Conservation (phyloP, 2,888 invertebrate genomes). For the Plebejus argus region DNA sequence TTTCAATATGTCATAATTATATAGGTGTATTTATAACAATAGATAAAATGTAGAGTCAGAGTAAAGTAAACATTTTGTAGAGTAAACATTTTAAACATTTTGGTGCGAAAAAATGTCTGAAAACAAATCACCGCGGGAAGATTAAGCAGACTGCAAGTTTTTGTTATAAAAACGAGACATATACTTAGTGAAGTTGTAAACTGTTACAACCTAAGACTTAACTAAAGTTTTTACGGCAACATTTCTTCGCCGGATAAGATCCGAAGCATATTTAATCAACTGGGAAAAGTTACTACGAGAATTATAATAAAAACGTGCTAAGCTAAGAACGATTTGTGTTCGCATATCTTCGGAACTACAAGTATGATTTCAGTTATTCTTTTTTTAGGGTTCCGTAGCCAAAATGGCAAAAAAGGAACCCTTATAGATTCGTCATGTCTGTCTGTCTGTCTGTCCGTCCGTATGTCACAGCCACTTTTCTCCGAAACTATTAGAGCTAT, state of each 20-base stretch:
- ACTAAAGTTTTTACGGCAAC: conserved; percentile 2
- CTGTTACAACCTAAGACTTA: not conserved
- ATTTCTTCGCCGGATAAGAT: conserved; percentile 6
- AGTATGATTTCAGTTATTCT: too few relatives aligned
- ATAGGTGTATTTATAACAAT: too few relatives aligned
- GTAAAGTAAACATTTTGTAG: not conserved
- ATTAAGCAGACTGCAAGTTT: not conserved
- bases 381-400: too few relatives aligned
- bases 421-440: too few relatives aligned
- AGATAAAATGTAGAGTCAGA: too few relatives aligned
- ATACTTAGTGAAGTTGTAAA: conserved; percentile 2
- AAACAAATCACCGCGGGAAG: not conserved
- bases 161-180: not conserved
- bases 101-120: not conserved
- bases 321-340: not conserved
- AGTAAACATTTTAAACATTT: not conserved
- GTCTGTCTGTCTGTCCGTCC: too few relatives aligned
- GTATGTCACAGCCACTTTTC: too few relatives aligned
- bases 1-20: too few relatives aligned
- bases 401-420: too few relatives aligned
- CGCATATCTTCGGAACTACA: too few relatives aligned
- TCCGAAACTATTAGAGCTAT: too few relatives aligned
- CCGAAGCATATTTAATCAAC: conserved; percentile 18
- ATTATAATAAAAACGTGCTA: conserved; percentile 11
- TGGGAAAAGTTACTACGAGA: conserved; percentile 2